Evolutionary conservation across 1,140 invertebrate species (phyloP).

Genomic region (Coptotermes formosanus): DNA sequence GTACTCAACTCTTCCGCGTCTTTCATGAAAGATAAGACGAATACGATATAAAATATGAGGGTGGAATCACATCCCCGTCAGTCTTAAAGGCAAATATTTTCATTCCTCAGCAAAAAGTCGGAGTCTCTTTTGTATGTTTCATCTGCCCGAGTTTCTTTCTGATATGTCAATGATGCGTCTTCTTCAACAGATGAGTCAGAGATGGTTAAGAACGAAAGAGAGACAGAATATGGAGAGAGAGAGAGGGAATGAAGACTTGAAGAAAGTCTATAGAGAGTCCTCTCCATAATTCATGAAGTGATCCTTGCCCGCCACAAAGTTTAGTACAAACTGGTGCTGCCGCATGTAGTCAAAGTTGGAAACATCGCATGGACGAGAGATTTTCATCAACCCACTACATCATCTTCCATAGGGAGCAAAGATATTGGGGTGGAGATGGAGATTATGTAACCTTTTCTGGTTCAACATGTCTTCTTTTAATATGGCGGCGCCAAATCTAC

Average conservation of each 20-base stretch:
- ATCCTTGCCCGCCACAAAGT: neutral
- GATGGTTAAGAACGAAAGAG: constrained; percentile 8
- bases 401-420: neutral
- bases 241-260: neutral
- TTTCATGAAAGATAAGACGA: neutral
- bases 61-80: neutral
- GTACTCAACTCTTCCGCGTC: neutral
- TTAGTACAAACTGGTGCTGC: constrained; percentile 1
- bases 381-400: neutral
- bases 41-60: neutral
- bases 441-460: neutral
- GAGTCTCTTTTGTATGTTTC: neutral
- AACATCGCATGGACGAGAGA: neutral
- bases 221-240: neutral
- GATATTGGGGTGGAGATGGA: too few relatives aligned
- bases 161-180: neutral
- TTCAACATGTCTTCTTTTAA: neutral
- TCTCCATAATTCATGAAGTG: constrained; percentile 16
- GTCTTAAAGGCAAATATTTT: constrained; percentile 1
- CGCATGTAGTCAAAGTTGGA: constrained; percentile 8
- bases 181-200: neutral
- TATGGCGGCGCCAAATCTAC: neutral
- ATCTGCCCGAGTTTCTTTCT: neutral
- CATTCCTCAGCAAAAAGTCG: neutral
- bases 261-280: neutral